Base-by-base conservation (phyloP, 2,113 vertebrate species). In the Peucedramus taeniatus region DNA sequence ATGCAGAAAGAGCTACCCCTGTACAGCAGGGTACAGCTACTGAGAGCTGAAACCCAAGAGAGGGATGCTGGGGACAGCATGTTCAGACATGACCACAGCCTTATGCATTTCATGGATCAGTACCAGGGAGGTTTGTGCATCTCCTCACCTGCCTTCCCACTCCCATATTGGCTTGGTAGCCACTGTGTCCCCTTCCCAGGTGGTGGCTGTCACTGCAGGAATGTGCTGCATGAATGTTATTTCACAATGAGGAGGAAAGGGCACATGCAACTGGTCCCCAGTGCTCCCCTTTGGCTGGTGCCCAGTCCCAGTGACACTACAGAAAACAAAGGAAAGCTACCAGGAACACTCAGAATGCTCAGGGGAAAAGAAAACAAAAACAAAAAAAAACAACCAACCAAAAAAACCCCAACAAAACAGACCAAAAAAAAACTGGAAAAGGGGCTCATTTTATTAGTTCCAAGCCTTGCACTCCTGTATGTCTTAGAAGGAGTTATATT, bases 191-290 rank as follows among this genome's bases (percentile, higher is more conserved):
- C 28, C 11, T 54, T 88, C 51, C 50, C 72, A 66, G 69, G 56
- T 2, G 2, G 33, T 33, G 85, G 65, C 14, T 1, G 3, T 35
- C 56, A 37, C 42, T 3, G 18, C 74, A 81, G 51, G 19, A 50
- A 49, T 2, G 2, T 0, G 1, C 37, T 61, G 15, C 1, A 0
- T 21, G 22, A 39, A 33, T 3, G 4, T 24, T 64, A 44, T 30
- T 71, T 53, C 42, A 45, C 31, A 56, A 69, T 61, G 28, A 37
- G 35, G 45, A 57, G 44, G 35, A 69, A 72, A 51, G 47, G 27
- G 18, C 0, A 0, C 21, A 44, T 49, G 31, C 26, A 81, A n/a
- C 17, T 22, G 28, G 28, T 10, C 21, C 31, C 28, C 9, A 4
- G 21, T 3, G 0, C 53, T 78, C 21, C 30, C 15, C 37, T 60